phyloP scores from a whole-genome alignment of 2,113 vertebrate genomes.

The Microcebus jonahi region DNA sequence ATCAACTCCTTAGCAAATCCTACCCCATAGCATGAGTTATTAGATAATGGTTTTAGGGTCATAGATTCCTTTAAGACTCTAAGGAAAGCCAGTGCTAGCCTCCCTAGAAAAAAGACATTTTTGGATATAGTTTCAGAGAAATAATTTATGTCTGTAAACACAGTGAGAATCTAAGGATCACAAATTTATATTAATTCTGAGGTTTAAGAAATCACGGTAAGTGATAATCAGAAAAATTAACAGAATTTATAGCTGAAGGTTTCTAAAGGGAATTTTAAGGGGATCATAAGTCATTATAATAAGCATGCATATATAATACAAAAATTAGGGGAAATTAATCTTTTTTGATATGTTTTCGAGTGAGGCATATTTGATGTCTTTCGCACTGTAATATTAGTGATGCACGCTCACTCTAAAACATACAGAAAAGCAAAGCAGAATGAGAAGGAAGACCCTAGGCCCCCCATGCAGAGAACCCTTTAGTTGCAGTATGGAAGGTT shows the following conservation, averaged over 20 bases:
- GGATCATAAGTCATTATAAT: background rate
- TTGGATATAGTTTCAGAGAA: background rate
- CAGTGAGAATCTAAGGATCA: background rate
- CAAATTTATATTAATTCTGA: background rate
- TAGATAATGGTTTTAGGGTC: background rate
- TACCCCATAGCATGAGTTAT: background rate
- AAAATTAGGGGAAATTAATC: background rate
- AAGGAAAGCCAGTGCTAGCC: background rate
- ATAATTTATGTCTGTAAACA: background rate
- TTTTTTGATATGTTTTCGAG: background rate
- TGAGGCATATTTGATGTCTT: background rate
- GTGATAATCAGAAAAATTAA: background rate
- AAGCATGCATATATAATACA: background rate
- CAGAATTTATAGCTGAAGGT: background rate
- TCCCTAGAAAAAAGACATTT: background rate
- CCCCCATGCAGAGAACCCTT: background rate
- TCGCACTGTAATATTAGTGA: background rate
- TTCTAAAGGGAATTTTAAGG: background rate
- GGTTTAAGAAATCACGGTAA: background rate
- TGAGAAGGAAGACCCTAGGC: background rate
- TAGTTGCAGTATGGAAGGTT: rapidly evolving
- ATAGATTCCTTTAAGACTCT: background rate
- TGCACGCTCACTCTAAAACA: background rate
- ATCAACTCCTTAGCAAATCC: background rate
- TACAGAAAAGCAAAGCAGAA: background rate